Percentiles rank a stretch among this genome's conserved stretches.
phyloP scores from a whole-genome alignment of 2,888 invertebrate species.

The Biston stratarius region DNA sequence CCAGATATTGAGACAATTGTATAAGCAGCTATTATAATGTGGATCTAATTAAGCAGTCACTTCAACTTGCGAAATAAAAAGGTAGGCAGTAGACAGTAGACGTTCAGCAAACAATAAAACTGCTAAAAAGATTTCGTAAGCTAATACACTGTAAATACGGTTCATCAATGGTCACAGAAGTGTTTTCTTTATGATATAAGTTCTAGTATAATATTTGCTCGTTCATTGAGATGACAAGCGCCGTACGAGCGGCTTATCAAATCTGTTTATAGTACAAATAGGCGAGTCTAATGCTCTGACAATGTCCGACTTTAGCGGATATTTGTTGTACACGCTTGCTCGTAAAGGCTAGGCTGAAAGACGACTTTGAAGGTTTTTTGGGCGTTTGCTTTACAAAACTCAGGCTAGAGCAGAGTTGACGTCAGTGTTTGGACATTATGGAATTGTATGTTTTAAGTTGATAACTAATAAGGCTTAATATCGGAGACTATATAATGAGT shows the following conservation, averaged over 20 bases:
- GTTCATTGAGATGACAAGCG: background rate
- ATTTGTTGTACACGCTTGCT: constrained; percentile 9
- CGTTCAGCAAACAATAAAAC: background rate
- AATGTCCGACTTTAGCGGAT: constrained; percentile 25
- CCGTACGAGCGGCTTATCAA: constrained; percentile 22
- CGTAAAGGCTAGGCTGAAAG: constrained; percentile 8
- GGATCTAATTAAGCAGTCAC: background rate
- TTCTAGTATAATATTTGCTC: constrained; percentile 16
- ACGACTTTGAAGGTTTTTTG: background rate
- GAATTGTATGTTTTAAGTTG: background rate
- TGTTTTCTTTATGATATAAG: constrained; percentile 4
- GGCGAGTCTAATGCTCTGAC: constrained; percentile 19
- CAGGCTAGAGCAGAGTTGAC: background rate
- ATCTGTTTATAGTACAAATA: constrained; percentile 25
- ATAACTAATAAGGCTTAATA: background rate
- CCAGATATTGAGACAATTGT: background rate
- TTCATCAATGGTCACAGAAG: constrained; percentile 17
- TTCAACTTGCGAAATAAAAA: background rate
- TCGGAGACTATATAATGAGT: background rate
- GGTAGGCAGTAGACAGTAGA: background rate
- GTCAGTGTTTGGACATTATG: background rate
- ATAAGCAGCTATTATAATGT: background rate
- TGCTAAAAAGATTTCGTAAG: constrained; percentile 14
- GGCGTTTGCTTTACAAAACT: background rate
- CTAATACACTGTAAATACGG: background rate